These are phyloP conservation scores for Anisognathus igniventris DNA, from an alignment of 2,797 vertebrate genomes.

Conservation along the genomic window DNA sequence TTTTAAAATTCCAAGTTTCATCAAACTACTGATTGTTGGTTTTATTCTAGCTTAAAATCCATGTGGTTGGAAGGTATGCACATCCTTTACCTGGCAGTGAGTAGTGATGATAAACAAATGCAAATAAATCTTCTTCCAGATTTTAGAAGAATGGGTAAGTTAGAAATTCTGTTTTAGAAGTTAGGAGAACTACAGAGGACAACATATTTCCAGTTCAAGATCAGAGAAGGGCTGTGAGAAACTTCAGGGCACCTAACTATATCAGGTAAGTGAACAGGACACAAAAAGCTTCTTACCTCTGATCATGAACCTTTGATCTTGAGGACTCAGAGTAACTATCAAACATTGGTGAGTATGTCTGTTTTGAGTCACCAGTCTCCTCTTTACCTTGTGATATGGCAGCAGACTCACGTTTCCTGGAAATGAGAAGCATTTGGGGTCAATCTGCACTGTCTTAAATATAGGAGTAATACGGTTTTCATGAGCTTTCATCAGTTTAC, in stretches of 20 bases:
- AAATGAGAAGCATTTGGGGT: neutral
- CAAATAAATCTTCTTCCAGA: neutral
- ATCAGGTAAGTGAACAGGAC: neutral
- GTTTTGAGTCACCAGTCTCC: slow-evolving; percentile 58
- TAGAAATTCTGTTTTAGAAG: neutral
- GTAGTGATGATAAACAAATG: neutral
- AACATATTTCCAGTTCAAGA: neutral
- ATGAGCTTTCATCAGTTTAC: neutral
- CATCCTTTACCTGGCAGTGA: neutral
- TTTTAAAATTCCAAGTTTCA: neutral
- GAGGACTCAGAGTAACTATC: slow-evolving; percentile 82
- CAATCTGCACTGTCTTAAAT: neutral
- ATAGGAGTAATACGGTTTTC: neutral
- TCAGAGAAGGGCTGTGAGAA: neutral
- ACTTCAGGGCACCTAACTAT: neutral
- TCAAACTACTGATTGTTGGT: neutral
- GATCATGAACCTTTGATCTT: slow-evolving; percentile 78
- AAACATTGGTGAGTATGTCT: slow-evolving; percentile 70
- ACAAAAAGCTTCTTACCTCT: slow-evolving; percentile 75
- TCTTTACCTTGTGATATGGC: slow-evolving; percentile 64
- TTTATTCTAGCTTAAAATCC: neutral
- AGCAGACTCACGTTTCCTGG: slow-evolving; percentile 76
- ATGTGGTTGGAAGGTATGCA: neutral
- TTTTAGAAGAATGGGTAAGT: neutral
- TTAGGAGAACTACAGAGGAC: neutral